A percentile compares a stretch with the other conserved stretches of the same genome.
Conservation (phyloP, 2,797 vertebrate species). For the Pipistrellus kuhlii region DNA sequence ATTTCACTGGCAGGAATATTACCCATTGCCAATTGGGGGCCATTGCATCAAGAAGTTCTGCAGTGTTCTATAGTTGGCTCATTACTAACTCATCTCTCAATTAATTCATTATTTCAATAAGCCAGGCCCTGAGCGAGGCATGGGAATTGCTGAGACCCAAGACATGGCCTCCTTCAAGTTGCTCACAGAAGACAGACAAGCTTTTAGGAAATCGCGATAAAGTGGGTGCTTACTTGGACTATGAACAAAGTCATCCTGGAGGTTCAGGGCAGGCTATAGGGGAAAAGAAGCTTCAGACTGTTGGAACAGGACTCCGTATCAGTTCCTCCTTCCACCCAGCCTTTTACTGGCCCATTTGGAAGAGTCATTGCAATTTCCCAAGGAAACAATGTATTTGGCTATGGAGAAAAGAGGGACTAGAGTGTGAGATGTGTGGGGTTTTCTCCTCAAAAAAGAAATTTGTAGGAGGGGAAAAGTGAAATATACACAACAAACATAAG, state of each 20-base stretch:
- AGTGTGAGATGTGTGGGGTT: neutral
- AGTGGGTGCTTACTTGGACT: neutral
- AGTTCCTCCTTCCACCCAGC: neutral
- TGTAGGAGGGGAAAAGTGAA: neutral
- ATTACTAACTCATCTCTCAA: neutral
- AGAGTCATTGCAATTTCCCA: neutral
- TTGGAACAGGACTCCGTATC: neutral
- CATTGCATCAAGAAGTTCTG: neutral
- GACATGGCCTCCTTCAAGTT: neutral
- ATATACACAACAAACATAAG: neutral
- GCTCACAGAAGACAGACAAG: neutral
- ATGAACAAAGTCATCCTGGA: neutral
- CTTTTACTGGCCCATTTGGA: neutral
- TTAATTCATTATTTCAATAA: neutral
- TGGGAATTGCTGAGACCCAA: neutral
- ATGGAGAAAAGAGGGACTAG: neutral
- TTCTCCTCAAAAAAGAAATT: conserved; percentile 32
- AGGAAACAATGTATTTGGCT: neutral
- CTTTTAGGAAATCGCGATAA: neutral
- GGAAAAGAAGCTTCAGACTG: neutral
- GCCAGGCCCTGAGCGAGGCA: neutral
- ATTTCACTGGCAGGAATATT: neutral
- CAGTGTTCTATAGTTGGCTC: neutral
- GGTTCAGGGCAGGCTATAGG: neutral
- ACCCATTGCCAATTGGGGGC: neutral